phyloP scores from a whole-genome alignment of 2,113 vertebrate genomes.

The Plecotus auritus region DNA sequence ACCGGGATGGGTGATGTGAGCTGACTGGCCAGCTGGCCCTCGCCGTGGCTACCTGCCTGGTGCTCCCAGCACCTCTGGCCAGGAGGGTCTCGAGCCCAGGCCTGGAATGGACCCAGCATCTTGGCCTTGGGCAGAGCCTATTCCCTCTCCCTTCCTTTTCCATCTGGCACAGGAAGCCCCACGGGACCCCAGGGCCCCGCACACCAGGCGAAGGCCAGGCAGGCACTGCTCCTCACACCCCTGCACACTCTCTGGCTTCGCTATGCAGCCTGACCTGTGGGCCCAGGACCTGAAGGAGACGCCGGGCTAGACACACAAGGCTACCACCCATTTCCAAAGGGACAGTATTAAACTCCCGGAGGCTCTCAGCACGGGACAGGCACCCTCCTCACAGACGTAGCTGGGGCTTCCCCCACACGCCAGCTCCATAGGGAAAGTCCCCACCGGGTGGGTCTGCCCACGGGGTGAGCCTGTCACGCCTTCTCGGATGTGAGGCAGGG shows the following conservation, averaged over 20 bases:
- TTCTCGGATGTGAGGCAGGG: fast-evolving
- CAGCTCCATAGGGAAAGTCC: background rate
- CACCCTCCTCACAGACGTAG: background rate
- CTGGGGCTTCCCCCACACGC: background rate
- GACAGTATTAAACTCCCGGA: background rate
- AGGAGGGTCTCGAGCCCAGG: background rate
- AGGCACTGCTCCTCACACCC: background rate
- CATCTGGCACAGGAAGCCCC: background rate
- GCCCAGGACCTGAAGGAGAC: background rate
- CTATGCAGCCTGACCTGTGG: background rate
- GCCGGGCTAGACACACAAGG: background rate
- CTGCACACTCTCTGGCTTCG: background rate
- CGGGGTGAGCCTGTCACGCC: background rate
- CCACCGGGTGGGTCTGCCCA: background rate
- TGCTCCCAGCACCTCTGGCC: background rate
- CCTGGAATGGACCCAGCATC: background rate
- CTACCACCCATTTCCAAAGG: background rate
- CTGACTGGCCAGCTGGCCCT: background rate
- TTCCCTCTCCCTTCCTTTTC: background rate
- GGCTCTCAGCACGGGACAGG: background rate
- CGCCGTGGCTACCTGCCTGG: background rate
- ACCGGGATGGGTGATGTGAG: background rate
- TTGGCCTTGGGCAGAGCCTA: background rate
- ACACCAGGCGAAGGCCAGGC: background rate
- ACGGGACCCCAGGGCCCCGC: background rate